Conservation (phyloP, 1,140 invertebrate genomes). For the Trichoplusia ni region DNA sequence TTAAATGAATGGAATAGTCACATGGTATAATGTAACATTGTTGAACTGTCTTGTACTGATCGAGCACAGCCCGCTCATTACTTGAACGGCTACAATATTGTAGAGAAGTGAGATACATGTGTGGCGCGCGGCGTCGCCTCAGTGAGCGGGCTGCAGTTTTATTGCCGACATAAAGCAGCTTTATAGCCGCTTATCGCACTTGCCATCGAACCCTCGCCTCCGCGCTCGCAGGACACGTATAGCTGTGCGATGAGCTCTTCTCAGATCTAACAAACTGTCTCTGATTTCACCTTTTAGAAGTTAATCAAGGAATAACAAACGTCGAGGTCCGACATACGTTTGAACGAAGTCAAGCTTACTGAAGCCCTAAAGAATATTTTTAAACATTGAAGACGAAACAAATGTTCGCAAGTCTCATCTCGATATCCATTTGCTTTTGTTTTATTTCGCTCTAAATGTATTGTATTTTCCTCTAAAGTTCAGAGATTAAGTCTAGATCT, state of each 20-base stretch:
- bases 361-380: not conserved
- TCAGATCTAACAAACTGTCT: not conserved
- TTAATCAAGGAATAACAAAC: no score
- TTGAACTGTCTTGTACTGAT: no score
- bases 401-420: not conserved
- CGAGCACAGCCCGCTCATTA: no score
- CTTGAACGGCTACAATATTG: conserved; percentile 1
- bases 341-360: no score
- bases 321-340: no score
- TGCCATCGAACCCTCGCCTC: not conserved
- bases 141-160: conserved; percentile 3
- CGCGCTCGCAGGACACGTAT: not conserved
- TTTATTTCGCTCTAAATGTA: not conserved
- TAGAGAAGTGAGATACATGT: not conserved
- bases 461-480: not conserved
- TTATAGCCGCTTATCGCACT: conserved; percentile 5
- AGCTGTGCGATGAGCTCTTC: not conserved
- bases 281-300: not conserved
- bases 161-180: conserved; percentile 15
- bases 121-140: not conserved
- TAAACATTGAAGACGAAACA: not conserved
- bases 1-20: no score
- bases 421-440: not conserved
- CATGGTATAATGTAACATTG: no score
- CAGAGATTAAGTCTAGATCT: not conserved